Percentiles rank a stretch among this genome's conserved stretches.
Evolutionary conservation across 2,888 invertebrate genomes (phyloP).

Genomic region (Bhutanitis thaidina): DNA sequence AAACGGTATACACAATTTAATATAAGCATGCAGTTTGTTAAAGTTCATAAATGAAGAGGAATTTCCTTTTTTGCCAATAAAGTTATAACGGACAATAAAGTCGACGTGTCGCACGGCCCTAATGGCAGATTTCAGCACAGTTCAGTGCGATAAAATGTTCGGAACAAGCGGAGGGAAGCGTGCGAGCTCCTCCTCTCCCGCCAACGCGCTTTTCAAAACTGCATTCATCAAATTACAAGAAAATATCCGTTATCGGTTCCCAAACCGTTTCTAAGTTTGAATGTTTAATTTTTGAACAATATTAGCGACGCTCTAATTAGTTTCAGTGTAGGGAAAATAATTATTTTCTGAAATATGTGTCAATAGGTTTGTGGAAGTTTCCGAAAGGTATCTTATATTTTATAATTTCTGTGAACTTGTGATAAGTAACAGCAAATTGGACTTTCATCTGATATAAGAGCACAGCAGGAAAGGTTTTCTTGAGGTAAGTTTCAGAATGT

Average conservation of each 20-base stretch:
- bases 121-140: conserved; percentile 13
- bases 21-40: background rate
- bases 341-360: background rate
- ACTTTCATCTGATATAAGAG: background rate
- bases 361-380: conserved; percentile 6
- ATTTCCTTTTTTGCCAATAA: conserved; percentile 17
- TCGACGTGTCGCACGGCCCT: conserved; percentile 19
- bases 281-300: no score
- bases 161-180: conserved; percentile 10
- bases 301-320: no score
- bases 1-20: background rate
- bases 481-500: conserved; percentile 2
- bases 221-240: background rate
- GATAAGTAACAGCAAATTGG: conserved; percentile 2
- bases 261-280: background rate
- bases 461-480: background rate
- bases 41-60: conserved; percentile 1
- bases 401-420: conserved; percentile 7
- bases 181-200: conserved; percentile 11
- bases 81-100: conserved; percentile 19
- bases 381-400: background rate
- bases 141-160: conserved; percentile 22
- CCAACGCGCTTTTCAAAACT: conserved; percentile 15
- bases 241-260: background rate
- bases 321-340: no score